Evolutionary conservation across 2,888 invertebrate species (phyloP).

Genomic region (Gibbula magus): DNA sequence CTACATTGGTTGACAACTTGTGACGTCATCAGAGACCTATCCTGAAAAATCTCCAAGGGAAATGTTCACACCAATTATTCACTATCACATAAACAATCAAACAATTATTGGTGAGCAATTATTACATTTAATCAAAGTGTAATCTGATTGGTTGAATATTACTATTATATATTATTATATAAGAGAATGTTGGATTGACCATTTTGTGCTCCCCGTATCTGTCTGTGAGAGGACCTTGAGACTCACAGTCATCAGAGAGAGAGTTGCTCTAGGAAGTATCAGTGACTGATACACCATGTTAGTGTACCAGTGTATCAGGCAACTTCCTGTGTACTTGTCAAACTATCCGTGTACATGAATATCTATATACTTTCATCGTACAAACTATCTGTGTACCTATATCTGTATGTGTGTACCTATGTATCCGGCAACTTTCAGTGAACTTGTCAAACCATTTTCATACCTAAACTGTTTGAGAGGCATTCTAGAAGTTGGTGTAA

Average conservation of each 20-base stretch:
- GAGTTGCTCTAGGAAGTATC: constrained; percentile 62
- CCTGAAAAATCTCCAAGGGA: too few species aligned
- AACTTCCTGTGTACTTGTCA: neutral
- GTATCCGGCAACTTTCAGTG: neutral
- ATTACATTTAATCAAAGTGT: too few species aligned
- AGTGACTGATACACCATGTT: constrained; percentile 39
- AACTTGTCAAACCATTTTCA: neutral
- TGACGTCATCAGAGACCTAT: too few species aligned
- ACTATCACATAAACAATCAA: too few species aligned
- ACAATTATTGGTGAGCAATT: too few species aligned
- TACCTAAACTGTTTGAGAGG: too few species aligned
- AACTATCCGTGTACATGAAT: neutral
- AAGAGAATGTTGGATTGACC: too few species aligned
- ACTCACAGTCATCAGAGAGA: constrained; percentile 72
- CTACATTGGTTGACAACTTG: neutral
- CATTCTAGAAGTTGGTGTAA: too few species aligned
- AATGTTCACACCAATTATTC: too few species aligned
- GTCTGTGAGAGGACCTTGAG: constrained; percentile 62
- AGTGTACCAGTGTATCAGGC: neutral
- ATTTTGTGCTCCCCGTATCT: constrained; percentile 71
- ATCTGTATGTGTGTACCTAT: constrained; percentile 66
- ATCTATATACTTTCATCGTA: too few species aligned
- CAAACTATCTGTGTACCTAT: constrained; percentile 68
- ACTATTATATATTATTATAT: too few species aligned
- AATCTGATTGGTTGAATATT: too few species aligned